phyloP scores from a whole-genome alignment of 2,113 vertebrate genomes.

The Globicephala melas region DNA sequence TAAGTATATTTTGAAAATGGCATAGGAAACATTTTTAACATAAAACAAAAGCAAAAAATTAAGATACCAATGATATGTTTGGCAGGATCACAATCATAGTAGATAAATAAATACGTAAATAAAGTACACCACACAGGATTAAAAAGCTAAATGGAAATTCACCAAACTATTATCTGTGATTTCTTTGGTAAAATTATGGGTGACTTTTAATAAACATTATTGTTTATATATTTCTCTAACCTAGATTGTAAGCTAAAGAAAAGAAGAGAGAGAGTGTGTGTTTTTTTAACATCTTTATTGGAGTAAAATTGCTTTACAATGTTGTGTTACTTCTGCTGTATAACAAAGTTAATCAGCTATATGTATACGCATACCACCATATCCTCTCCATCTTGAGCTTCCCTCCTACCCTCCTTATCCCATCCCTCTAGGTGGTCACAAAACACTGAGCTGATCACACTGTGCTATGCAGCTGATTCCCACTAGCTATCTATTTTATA shows the following conservation, averaged over 20 bases:
- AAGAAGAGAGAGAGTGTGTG: neutral
- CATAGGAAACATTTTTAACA: neutral
- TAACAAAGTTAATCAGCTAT: no score
- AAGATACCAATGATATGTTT: neutral
- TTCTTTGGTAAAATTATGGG: neutral
- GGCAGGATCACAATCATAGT: neutral
- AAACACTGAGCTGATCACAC: no score
- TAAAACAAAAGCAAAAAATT: neutral
- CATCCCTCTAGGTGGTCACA: no score
- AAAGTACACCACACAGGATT: neutral
- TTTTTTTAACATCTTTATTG: neutral
- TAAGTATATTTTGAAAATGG: neutral
- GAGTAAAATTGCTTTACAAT: no score
- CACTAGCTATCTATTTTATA: no score
- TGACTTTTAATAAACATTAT: neutral
- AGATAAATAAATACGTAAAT: neutral
- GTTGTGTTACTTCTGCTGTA: no score
- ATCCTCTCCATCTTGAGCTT: no score
- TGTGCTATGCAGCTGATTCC: no score
- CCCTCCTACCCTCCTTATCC: no score
- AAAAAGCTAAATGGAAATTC: slow-evolving; percentile 7
- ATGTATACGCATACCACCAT: no score
- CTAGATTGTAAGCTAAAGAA: neutral
- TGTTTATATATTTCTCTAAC: neutral
- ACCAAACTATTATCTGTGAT: neutral